These are phyloP conservation scores for Agrilus planipennis DNA, from an alignment of 1,140 invertebrate species.

Conservation along the genomic window DNA sequence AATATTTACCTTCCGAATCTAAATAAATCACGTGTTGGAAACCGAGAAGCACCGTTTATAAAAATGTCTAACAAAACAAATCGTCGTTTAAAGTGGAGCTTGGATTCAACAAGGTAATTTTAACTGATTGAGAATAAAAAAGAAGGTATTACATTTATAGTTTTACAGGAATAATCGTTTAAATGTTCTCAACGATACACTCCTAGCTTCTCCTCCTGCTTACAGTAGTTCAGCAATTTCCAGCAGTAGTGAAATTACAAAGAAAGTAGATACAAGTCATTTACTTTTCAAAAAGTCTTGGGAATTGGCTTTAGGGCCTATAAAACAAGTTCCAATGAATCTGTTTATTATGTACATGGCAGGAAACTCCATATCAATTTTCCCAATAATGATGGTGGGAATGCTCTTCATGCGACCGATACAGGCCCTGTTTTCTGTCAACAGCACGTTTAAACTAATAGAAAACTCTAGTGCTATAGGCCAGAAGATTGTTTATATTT, in stretches of 20 bases:
- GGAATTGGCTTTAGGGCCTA: conserved; percentile 90
- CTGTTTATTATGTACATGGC: conserved; percentile 99
- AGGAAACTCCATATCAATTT: conserved; percentile 97
- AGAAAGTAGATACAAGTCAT: conserved; percentile 64
- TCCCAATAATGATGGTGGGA: conserved; percentile 99
- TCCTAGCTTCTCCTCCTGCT: conserved; percentile 66
- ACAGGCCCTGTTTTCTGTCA: conserved; percentile 85
- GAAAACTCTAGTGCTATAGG: conserved; percentile 82
- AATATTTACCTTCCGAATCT: too few species aligned
- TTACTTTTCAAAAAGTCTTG: conserved; percentile 92
- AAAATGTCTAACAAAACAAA: conserved; percentile 16
- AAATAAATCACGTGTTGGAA: too few species aligned
- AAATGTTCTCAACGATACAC: conserved; percentile 12
- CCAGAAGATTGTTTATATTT: conserved; percentile 90
- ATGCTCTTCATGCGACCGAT: conserved; percentile 95
- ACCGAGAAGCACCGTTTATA: too few species aligned
- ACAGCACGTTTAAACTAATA: conserved; percentile 89
- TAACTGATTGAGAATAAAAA: neutral
- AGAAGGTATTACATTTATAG: neutral
- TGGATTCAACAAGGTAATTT: conserved; percentile 24
- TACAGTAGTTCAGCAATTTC: conserved; percentile 61
- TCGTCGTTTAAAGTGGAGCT: conserved; percentile 26
- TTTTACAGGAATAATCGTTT: conserved; percentile 17
- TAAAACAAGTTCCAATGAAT: conserved; percentile 98
- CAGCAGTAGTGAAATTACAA: conserved; percentile 59